phyloP scores from a whole-genome alignment of 2,113 vertebrate genomes.

The Lophura nycthemera region DNA sequence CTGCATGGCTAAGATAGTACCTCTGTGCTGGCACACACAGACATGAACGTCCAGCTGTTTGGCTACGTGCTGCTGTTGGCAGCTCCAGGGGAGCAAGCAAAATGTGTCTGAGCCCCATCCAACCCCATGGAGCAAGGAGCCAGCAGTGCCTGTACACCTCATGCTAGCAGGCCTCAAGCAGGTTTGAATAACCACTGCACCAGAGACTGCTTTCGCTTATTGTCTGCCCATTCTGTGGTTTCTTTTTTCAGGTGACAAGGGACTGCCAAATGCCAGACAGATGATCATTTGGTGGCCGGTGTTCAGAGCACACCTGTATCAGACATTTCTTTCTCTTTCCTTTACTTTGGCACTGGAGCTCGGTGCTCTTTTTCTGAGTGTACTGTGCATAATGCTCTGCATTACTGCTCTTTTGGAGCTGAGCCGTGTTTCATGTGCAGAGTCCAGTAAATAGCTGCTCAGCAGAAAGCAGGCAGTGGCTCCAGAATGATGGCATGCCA shows the following conservation, averaged over 20 bases:
- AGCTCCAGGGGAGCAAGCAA: not conserved
- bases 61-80: not conserved
- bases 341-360: not conserved
- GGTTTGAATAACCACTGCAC: not conserved
- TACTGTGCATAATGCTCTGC: not conserved
- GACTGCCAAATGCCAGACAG: not conserved
- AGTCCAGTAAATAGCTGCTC: not conserved
- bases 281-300: not conserved
- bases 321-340: not conserved
- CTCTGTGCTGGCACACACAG: accelerated
- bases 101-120: not conserved
- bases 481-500: accelerated
- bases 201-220: accelerated
- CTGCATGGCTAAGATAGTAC: not conserved
- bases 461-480: not conserved
- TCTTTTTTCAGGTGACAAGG: not conserved
- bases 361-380: not conserved
- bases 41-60: not conserved
- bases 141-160: not conserved
- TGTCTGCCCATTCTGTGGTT: too few relatives aligned
- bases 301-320: not conserved
- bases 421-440: accelerated
- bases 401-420: not conserved
- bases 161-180: not conserved
- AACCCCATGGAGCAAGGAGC: not conserved